A percentile compares a stretch with the other conserved stretches of the same genome.
phyloP scores from a whole-genome alignment of 2,797 vertebrate species.

The Macropodus opercularis region DNA sequence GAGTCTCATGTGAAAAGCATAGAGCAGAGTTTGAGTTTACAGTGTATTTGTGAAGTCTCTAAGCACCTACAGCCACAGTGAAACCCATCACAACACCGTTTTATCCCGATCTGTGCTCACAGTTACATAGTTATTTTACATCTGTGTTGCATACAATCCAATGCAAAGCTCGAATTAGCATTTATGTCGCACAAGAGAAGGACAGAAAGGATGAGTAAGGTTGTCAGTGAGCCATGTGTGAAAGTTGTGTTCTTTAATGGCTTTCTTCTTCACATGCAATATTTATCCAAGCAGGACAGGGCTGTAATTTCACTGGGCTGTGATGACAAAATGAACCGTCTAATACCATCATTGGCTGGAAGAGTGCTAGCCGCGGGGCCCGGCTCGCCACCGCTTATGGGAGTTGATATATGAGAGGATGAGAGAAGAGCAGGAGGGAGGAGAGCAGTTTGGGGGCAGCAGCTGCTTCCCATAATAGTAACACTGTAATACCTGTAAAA shows the following conservation, averaged over 20 bases:
- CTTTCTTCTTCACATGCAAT: slow-evolving; percentile 44
- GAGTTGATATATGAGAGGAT: slow-evolving; percentile 74
- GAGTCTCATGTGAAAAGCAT: too few species aligned
- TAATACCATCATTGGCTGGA: slow-evolving; percentile 59
- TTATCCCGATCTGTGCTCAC: too few species aligned
- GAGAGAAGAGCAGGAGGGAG: slow-evolving; percentile 56
- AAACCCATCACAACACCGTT: not conserved
- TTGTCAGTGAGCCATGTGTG: slow-evolving; percentile 5
- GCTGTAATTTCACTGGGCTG: slow-evolving; percentile 55
- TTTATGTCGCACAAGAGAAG: slow-evolving; percentile 7
- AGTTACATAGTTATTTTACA: too few species aligned
- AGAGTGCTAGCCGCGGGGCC: slow-evolving; percentile 53
- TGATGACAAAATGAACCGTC: slow-evolving; percentile 66
- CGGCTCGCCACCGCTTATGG: slow-evolving; percentile 62
- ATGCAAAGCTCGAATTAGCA: slow-evolving; percentile 7
- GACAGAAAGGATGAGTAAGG: slow-evolving; percentile 7
- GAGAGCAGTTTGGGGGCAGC: slow-evolving; percentile 59
- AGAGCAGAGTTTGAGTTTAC: too few species aligned
- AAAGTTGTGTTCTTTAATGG: slow-evolving; percentile 21
- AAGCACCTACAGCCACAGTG: too few species aligned
- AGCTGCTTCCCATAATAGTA: slow-evolving; percentile 69
- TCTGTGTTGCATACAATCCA: slow-evolving; percentile 16
- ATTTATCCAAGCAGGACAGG: slow-evolving; percentile 48
- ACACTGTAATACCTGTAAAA: slow-evolving; percentile 61
- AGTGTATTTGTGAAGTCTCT: too few species aligned